Evolutionary conservation across 2,888 invertebrate species (phyloP), one percentile per base, ranked within the genome.

Genomic region (Hirtodrosophila trivittata): DNA sequence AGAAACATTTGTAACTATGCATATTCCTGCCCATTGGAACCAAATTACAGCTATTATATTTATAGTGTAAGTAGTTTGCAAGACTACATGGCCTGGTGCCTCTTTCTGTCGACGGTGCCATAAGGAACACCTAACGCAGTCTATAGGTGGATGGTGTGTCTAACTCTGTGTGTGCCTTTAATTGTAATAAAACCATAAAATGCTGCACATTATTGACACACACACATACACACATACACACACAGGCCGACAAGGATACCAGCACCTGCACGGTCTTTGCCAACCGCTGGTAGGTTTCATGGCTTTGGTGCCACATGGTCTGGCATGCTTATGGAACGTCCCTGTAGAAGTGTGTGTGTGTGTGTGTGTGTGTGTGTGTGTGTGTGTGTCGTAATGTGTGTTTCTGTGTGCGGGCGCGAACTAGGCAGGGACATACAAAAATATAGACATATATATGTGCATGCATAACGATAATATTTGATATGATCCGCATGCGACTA

Each of bases 171-270:
- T 50, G 50, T 37, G 49, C 41, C 33, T 46, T 55, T 65, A 58
- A 63, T 66, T 66, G 54, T 69, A 72, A 69, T 56, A 73, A 66
- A 73, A 69, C 60, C 66, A 77, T 73, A 74, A 66, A 66, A 62
- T 70, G 62, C 57, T 62, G 66, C 66, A 72, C 58, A 71, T 66
- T 67, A 62, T 66, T 55, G 35, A 71, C 25, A 55, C 25, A 10
- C 7, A 21, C 21, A 57, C 33, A 28, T 16, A n/a, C 21, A 12
- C 33, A 54, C 38, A 47, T 38, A 49, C 26, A 41, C 21, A 41
- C 32, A n/a, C 13, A 33, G 14, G 9, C 28, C 9, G 28, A 28
- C 14, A 14, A 10, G 41, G 33, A 57, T 26, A 28, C 25, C 10
- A 13, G 10, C 33, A 54, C 33, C 35, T 51, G 37, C 6, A 39